Base-by-base conservation (phyloP, 2,888 invertebrate species). In the Nipponacmea schrenckii region DNA sequence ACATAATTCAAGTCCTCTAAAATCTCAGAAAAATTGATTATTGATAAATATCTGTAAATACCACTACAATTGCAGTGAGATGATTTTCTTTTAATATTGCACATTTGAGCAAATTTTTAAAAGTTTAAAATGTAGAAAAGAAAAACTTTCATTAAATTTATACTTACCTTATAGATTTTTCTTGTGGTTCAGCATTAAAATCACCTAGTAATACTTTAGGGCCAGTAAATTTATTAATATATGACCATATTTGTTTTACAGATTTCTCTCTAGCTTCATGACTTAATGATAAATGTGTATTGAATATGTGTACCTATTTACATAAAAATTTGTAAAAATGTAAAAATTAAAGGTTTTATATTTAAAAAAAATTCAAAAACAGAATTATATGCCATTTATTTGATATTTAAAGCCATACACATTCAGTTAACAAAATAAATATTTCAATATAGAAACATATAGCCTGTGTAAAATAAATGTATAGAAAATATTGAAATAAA, bases 211-310 rank as follows among this genome's bases (percentile, higher is more conserved):
- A 74, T 69, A 84, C 74, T 31, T 76, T 80, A 68, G 82, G 82
- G 64, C 79, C 82, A 31, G 77, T 56, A 20, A 78, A 69, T 48
- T 68, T 62, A 48, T 76, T 70, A 46, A 81, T 77, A 70, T 80
- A 79, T 26, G 75, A 64, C 79, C 81, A 80, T 10, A 83, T 81
- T 70, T 83, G 79, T 12, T 75, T 63, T 26, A 82, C 83, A 15
- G 81, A 79, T 69, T 76, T 63, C 73, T 82, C 83, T 73, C 85
- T 78, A 0, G 85, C 85, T 68, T 79, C 81, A 74, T 85, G 84
- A 70, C 83, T 83, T 69, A 84, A 72, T n/a, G 85, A 85, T 17
- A 83, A 71, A 70, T 85, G 85, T 15, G 85, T 83, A 68, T 75
- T 82, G 26, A 83, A 79, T 39, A 84, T 66, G 70, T 85, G 80